Evolutionary conservation across 2,113 vertebrate species (phyloP).

Genomic region (Abramis brama): DNA sequence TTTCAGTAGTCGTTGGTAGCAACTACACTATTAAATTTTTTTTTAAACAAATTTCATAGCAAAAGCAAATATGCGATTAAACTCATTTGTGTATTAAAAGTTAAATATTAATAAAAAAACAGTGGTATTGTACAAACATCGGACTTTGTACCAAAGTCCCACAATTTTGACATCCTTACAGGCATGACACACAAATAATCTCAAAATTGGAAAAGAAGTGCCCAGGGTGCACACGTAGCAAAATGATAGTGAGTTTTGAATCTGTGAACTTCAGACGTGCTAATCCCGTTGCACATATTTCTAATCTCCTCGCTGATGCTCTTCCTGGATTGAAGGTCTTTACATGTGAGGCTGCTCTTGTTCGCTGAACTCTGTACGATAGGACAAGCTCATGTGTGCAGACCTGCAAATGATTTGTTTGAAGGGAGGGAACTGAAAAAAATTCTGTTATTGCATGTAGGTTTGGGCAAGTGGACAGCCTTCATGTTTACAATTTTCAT

Average conservation of each 20-base stretch:
- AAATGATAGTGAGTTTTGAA: not conserved
- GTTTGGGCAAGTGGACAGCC: not conserved
- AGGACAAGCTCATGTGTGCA: slow-evolving; percentile 7
- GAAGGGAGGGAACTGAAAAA: not conserved
- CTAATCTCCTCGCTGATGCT: slow-evolving; percentile 1
- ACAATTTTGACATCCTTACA: not conserved
- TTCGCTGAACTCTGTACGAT: not conserved
- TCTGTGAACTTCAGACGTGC: not conserved
- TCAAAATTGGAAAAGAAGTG: not conserved
- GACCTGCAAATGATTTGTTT: slow-evolving; percentile 20
- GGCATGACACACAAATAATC: not conserved
- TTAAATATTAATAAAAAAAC: not conserved
- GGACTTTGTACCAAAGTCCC: not conserved
- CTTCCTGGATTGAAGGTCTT: not conserved
- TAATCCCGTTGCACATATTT: not conserved
- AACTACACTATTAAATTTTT: no score
- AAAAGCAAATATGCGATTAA: not conserved
- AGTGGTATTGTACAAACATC: not conserved
- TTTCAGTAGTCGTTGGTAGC: not conserved
- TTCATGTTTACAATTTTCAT: not conserved
- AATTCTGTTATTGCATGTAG: not conserved
- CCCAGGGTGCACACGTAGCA: not conserved
- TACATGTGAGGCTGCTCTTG: not conserved
- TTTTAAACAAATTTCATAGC: not conserved
- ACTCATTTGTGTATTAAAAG: not conserved